Evolutionary conservation across 1,140 invertebrate species (phyloP), one percentile per base, ranked within the genome.

Genomic region (Frieseomelitta varia): DNA sequence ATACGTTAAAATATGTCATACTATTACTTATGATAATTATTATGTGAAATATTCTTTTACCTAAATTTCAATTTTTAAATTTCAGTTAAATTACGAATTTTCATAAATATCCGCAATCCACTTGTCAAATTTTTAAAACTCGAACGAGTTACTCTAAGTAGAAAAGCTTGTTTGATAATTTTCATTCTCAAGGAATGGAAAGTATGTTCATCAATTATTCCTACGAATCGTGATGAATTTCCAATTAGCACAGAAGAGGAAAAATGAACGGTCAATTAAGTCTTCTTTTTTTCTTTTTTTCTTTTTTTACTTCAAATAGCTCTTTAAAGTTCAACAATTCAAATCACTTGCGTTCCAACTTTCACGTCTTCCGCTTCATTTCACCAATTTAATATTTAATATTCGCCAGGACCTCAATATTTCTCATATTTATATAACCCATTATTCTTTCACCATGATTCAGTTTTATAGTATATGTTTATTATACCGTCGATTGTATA

Each of bases 291-390:
- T 39, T 39, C 4, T 39, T 39, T 4, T 3, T 39, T 39, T 47
- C 3, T 39, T 39, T 39, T 39, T 39, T 69, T 69, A 15, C 4
- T 4, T 69, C 14, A 8, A n/a, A n/a, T 69, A 47, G 39, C 68
- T 47, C 21, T 47, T 47, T 47, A 71, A 47, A 24, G 1, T n/a
- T 71, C 10, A 11, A 21, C 19, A 47, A 71, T 39, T 39, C 39
- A 24, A 47, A 71, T 47, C 47, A 39, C 30, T 39, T 39, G 47
- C 21, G 4, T 47, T 0, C 39, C 12, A 71, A 71, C 21, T 71
- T 71, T 47, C 39, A n/a, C 68, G 24, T 71, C 21, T 71, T 14
- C 47, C 68, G 39, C 34, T 71, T 71, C 68, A 17, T 71, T 71
- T 71, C 68, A 71, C 6, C 68, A 47, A 47, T 15, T 71, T 4